phyloP scores from a whole-genome alignment of 1,140 invertebrate genomes.

The Nymphalis io region DNA sequence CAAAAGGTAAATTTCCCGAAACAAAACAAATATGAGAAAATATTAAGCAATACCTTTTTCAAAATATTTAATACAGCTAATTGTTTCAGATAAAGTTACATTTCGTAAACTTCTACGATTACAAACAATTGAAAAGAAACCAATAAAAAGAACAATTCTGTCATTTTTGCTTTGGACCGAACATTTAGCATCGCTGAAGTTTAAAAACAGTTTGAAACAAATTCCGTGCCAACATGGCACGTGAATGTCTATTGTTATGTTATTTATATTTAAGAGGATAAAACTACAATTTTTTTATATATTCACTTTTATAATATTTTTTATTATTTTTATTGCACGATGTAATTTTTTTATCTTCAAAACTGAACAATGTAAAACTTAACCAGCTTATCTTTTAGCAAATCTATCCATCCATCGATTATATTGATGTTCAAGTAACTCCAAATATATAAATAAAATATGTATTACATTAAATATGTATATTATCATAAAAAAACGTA shows the following conservation, averaged over 20 bases:
- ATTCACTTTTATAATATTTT: neutral
- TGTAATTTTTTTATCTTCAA: neutral
- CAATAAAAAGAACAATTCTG: constrained; percentile 20
- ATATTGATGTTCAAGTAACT: too few relatives aligned
- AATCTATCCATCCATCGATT: too few relatives aligned
- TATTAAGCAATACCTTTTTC: neutral
- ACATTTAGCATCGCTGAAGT: constrained; percentile 21
- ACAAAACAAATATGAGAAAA: neutral
- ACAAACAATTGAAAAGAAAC: constrained; percentile 18
- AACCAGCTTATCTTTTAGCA: constrained; percentile 22
- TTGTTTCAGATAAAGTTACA: neutral
- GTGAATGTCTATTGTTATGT: constrained; percentile 8
- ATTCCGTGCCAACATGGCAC: constrained; percentile 8
- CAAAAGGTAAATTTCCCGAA: neutral
- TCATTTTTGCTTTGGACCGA: constrained; percentile 20
- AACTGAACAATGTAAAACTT: neutral
- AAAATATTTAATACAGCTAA: neutral
- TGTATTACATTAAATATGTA: too few relatives aligned
- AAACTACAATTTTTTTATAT: neutral
- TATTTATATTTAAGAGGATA: constrained; percentile 5
- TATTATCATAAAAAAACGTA: too few relatives aligned
- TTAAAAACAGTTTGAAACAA: constrained; percentile 24
- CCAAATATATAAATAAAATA: too few relatives aligned
- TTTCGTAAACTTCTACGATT: constrained; percentile 6
- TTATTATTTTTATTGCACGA: neutral